phyloP scores from a whole-genome alignment of 2,797 vertebrate species.

The Gallinago solitaria region DNA sequence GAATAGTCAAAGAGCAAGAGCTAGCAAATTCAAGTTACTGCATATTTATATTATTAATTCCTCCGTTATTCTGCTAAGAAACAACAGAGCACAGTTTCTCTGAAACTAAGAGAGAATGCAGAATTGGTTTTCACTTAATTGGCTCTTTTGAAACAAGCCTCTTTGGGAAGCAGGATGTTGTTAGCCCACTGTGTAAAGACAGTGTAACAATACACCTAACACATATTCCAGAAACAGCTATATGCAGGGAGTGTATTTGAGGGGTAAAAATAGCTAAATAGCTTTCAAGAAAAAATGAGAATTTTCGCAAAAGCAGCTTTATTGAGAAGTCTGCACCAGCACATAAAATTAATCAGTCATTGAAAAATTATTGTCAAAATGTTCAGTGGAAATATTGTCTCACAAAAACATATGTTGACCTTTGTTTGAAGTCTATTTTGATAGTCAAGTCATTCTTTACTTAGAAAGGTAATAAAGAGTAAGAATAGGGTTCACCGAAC shows the following conservation, averaged over 20 bases:
- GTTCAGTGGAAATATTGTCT: background rate
- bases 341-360: background rate
- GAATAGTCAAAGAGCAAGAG: slow-evolving; percentile 11
- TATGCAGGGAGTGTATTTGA: background rate
- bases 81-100: slow-evolving; percentile 4
- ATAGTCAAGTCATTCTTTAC: background rate
- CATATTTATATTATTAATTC: slow-evolving; percentile 45
- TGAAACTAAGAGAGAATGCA: slow-evolving; percentile 27
- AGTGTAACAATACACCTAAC: background rate
- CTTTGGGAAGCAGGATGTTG: slow-evolving; percentile 43
- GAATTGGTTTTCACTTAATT: slow-evolving; percentile 56
- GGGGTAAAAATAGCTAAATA: background rate
- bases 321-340: background rate
- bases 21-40: slow-evolving; percentile 30
- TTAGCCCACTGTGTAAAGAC: background rate
- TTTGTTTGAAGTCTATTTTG: background rate
- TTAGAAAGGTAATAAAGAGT: background rate
- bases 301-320: background rate
- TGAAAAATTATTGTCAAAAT: background rate
- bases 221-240: background rate
- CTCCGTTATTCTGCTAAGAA: slow-evolving; percentile 27
- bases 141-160: slow-evolving; percentile 28
- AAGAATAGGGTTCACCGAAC: background rate
- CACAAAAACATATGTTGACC: background rate
- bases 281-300: background rate